Base-by-base conservation (phyloP, 2,888 invertebrate genomes). In the Melanargia galathea region DNA sequence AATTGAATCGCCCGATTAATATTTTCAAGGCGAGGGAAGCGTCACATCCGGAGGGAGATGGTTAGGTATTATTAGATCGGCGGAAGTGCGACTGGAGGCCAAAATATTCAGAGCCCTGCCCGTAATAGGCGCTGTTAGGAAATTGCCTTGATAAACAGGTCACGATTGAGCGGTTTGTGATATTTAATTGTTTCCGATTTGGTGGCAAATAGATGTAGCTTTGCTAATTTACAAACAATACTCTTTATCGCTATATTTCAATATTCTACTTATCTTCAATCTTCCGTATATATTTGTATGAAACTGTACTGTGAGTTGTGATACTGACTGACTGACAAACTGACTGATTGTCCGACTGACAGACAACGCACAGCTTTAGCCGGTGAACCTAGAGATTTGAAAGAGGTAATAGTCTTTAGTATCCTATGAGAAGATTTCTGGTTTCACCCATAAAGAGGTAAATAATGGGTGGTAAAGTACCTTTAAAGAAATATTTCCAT, bases 1-100 rank as follows among this genome's bases (percentile, higher is more conserved):
- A 75, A 75, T 75, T 74, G 72, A 69, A 72, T 72, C 68, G 60
- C 64, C 69, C 68, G 71, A 73, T 73, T 73, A 71, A 71, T 76
- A 78, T 78, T 83, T 85, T 82, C 80, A 83, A 83, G 85, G 85
- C 80, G 81, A 78, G 78, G 83, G 84, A 82, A 80, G 75, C 75
- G 70, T 68, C 73, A 74, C 78, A 75, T 83, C 81, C 81, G 78
- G 77, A 70, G 79, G 74, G 71, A 68, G 68, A 62, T 22, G 73
- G n/a, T n/a, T n/a, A n/a, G n/a, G 73, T 77, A 76, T 78, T 79
- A 79, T 77, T 81, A 73, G 76, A 75, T 66, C 72, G 70, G 64
- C 76, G 83, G 81, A 80, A 77, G 71, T 74, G 59, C 74, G 77
- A 76, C 78, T 75, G 66, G 63, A 58, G 59, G 70, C 75, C 69